Evolutionary conservation across 92 coral and sea anemone species (phyloP).

Genomic region (Virgularia gustaviana): DNA sequence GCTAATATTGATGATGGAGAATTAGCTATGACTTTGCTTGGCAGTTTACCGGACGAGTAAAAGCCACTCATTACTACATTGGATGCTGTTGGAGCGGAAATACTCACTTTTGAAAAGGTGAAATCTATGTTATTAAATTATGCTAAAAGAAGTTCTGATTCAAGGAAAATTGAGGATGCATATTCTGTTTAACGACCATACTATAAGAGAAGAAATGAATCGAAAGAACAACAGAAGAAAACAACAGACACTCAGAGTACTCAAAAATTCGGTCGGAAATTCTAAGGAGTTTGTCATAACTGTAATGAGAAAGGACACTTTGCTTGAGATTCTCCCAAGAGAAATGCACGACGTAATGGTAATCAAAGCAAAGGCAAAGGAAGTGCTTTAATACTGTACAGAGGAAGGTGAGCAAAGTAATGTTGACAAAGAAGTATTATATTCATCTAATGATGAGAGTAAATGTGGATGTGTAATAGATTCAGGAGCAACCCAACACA

Average conservation of each 20-base stretch:
- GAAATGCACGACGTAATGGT: slow-evolving; percentile 20
- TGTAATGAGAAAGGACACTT: slow-evolving; percentile 43
- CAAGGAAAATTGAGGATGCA: slow-evolving; percentile 4
- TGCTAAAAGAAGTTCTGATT: slow-evolving; percentile 12
- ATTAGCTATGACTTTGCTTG: slow-evolving; percentile 13
- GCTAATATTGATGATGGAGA: slow-evolving; percentile 15
- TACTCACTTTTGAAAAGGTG: slow-evolving; percentile 8
- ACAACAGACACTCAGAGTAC: neutral
- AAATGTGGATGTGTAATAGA: slow-evolving; percentile 11
- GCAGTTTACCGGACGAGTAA: neutral
- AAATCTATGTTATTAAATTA: slow-evolving; percentile 15
- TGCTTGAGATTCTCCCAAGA: slow-evolving; percentile 35
- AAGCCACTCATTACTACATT: slow-evolving; percentile 11
- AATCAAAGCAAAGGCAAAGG: slow-evolving; percentile 21
- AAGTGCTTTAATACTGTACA: slow-evolving; percentile 1
- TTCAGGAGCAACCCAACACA: slow-evolving; percentile 7
- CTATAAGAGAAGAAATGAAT: slow-evolving; percentile 6
- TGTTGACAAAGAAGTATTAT: neutral
- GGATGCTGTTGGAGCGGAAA: slow-evolving; percentile 22
- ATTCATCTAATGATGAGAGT: slow-evolving; percentile 6
- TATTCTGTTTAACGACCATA: slow-evolving; percentile 1
- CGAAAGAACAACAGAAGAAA: neutral
- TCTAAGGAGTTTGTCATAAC: slow-evolving; percentile 34
- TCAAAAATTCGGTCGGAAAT: slow-evolving; percentile 19
- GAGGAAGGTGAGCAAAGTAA: neutral